Percentiles rank a stretch among this genome's conserved stretches.
These are phyloP conservation scores for Emydoidea blandingii DNA, from an alignment of 2,797 vertebrate species.

Conservation along the genomic window DNA sequence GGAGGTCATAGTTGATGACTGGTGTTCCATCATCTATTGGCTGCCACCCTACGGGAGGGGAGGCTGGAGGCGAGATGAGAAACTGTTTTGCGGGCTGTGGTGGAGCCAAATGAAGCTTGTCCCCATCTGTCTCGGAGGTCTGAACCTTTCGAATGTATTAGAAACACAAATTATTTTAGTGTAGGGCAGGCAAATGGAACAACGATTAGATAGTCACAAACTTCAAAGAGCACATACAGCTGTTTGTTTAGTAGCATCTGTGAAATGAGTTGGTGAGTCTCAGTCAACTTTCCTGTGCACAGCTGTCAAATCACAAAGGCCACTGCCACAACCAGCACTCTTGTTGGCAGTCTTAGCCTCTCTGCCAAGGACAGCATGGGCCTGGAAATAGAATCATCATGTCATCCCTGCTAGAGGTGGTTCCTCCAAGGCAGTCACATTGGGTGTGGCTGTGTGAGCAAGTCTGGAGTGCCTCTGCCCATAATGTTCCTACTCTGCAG, in stretches of 20 bases:
- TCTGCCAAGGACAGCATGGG: neutral
- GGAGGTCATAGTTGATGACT: conserved; percentile 91
- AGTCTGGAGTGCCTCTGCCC: conserved; percentile 5
- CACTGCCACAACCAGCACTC: neutral
- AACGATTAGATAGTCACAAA: neutral
- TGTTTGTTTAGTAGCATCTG: neutral
- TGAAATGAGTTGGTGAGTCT: neutral
- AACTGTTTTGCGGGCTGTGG: conserved; percentile 91
- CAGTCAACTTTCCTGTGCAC: neutral
- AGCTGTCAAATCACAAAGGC: neutral
- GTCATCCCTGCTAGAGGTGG: conserved; percentile 37
- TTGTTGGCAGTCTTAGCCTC: neutral
- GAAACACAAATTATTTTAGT: conserved; percentile 10
- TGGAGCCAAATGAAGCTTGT: conserved; percentile 89
- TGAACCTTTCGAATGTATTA: conserved; percentile 83
- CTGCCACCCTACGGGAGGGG: conserved; percentile 89
- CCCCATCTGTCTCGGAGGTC: conserved; percentile 85
- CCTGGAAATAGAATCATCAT: conserved; percentile 14
- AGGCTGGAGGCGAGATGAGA: conserved; percentile 91
- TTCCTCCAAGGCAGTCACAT: conserved; percentile 29
- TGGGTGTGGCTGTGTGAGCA: conserved; percentile 3
- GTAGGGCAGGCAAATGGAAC: neutral
- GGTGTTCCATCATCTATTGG: conserved; percentile 87
- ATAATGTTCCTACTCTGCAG: neutral
- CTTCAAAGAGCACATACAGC: conserved; percentile 2